Conservation (phyloP, 2,888 invertebrate species). For the Protophormia terraenovae region DNA sequence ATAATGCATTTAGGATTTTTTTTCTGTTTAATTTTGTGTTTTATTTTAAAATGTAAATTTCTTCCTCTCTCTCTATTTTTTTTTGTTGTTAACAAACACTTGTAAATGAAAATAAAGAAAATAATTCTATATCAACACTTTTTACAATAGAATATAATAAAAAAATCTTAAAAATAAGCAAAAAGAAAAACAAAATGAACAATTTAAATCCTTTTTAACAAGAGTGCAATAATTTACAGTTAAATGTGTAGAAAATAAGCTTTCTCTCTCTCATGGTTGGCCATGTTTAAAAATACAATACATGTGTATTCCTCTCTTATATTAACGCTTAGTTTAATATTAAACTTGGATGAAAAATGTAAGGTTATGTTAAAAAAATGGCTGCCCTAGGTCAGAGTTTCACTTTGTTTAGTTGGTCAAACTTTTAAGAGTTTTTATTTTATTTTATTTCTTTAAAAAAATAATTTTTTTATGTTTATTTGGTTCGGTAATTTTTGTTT, state of each 20-base stretch:
- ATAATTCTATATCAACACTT: background rate
- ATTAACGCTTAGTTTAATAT: too few relatives aligned
- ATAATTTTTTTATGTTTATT: background rate
- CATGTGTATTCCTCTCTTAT: too few relatives aligned
- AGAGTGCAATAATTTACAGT: background rate
- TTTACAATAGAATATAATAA: background rate
- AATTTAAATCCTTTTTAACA: background rate
- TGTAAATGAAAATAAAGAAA: conserved; percentile 11
- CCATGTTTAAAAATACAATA: background rate
- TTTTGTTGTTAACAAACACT: conserved; percentile 8
- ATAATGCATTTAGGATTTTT: conserved; percentile 39
- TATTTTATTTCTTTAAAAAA: background rate
- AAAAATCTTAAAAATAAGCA: background rate
- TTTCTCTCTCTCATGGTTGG: background rate
- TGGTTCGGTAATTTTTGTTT: background rate
- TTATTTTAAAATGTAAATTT: conserved; percentile 23
- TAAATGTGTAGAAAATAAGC: background rate
- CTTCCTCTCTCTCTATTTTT: background rate
- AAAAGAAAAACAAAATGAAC: background rate
- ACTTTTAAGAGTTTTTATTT: background rate
- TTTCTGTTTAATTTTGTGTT: conserved; percentile 1
- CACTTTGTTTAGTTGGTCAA: too few relatives aligned
- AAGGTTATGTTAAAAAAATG: too few relatives aligned
- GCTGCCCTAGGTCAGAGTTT: too few relatives aligned
- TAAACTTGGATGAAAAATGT: too few relatives aligned